Evolutionary conservation across 2,113 vertebrate species (phyloP).

Genomic region (Halcyon senegalensis): DNA sequence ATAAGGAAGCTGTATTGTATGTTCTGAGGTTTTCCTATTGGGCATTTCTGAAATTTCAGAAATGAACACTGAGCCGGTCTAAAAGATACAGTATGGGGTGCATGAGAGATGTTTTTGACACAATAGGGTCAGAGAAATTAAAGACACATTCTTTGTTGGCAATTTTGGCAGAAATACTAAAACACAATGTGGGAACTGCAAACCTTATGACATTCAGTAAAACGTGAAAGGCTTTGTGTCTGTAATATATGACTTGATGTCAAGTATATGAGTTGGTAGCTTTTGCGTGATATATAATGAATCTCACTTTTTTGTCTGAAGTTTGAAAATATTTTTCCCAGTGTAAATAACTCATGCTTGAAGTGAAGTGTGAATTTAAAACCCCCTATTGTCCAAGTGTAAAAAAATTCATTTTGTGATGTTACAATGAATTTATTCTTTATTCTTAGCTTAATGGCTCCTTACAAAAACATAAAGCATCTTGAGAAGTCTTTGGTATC

Average conservation of each 20-base stretch:
- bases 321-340: conserved; percentile 65
- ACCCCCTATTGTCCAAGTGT: not conserved
- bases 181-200: conserved; percentile 68
- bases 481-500: not conserved
- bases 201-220: conserved; percentile 71
- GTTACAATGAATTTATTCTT: not conserved
- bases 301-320: conserved; percentile 69
- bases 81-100: conserved; percentile 64
- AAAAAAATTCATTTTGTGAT: conserved; percentile 3
- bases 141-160: conserved; percentile 74
- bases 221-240: conserved; percentile 73
- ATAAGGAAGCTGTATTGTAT: conserved; percentile 38
- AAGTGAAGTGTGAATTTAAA: conserved; percentile 50
- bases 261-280: conserved; percentile 80
- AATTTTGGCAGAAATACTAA: conserved; percentile 77
- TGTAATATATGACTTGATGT: conserved; percentile 82
- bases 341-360: conserved; percentile 60
- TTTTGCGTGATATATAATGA: conserved; percentile 75
- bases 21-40: conserved; percentile 65
- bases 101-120: conserved; percentile 79
- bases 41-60: conserved; percentile 76
- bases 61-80: conserved; percentile 67
- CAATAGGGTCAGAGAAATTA: conserved; percentile 80
- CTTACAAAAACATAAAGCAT: not conserved
- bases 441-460: not conserved